Percentiles rank a stretch among this genome's conserved stretches.
phyloP scores from a whole-genome alignment of 2,113 vertebrate genomes.

The Pyxicephalus adspersus region DNA sequence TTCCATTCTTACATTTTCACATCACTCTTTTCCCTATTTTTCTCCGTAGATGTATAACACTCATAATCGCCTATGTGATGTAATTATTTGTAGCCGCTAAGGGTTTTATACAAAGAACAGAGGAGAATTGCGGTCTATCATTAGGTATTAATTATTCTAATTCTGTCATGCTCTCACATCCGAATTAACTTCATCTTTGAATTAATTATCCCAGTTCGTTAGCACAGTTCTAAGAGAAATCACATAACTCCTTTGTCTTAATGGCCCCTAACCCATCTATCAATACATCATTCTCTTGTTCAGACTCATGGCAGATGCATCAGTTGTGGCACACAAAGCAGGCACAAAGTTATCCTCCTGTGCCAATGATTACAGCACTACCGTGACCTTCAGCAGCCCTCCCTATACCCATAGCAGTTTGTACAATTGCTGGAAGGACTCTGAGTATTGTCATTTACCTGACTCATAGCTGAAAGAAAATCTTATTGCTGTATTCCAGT shows the following conservation, averaged over 20 bases:
- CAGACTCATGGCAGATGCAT: constrained; percentile 29
- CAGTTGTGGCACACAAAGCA: constrained; percentile 27
- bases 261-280: constrained; percentile 35
- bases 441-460: constrained; percentile 10
- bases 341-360: constrained; percentile 24
- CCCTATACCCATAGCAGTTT: constrained; percentile 16
- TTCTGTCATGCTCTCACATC: constrained; percentile 48
- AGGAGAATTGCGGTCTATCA: constrained; percentile 39
- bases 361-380: constrained; percentile 26
- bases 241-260: constrained; percentile 28
- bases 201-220: constrained; percentile 53
- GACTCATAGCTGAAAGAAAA: not conserved
- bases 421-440: constrained; percentile 15
- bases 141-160: constrained; percentile 56
- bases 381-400: constrained; percentile 38
- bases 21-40: no score
- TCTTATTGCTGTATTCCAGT: not conserved
- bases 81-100: constrained; percentile 44
- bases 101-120: constrained; percentile 39
- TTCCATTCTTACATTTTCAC: no score
- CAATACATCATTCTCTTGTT: constrained; percentile 25
- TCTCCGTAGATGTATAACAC: not conserved
- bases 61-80: constrained; percentile 29
- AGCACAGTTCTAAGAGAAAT: constrained; percentile 37
- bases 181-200: constrained; percentile 47